phyloP scores from a whole-genome alignment of 2,888 invertebrate species.

The Orthonevra nobilis region DNA sequence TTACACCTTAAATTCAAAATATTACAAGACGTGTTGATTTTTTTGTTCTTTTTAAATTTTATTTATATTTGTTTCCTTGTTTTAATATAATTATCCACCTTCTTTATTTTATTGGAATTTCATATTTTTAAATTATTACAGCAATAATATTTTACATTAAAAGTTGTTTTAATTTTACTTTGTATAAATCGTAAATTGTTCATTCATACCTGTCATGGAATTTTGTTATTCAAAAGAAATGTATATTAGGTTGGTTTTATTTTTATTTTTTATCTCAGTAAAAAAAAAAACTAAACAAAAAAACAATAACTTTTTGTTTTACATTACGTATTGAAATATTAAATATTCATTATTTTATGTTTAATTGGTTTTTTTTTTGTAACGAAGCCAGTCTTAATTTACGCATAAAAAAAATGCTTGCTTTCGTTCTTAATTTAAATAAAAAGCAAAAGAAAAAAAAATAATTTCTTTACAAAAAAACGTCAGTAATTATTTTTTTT shows the following conservation, averaged over 20 bases:
- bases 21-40: no score
- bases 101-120: constrained; percentile 56
- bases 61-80: constrained; percentile 35
- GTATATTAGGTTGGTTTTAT: constrained; percentile 25
- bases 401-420: constrained; percentile 48
- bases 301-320: constrained; percentile 15
- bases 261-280: constrained; percentile 17
- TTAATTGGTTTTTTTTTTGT: constrained; percentile 18
- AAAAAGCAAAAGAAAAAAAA: no score
- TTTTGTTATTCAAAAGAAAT: constrained; percentile 38
- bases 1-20: no score
- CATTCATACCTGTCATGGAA: constrained; percentile 31
- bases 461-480: constrained; percentile 35
- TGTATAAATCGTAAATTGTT: constrained; percentile 56
- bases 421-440: constrained; percentile 64
- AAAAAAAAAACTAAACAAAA: constrained; percentile 7
- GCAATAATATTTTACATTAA: constrained; percentile 66
- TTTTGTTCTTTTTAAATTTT: constrained; percentile 38
- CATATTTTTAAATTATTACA: constrained; percentile 49
- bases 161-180: constrained; percentile 38
- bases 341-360: constrained; percentile 43
- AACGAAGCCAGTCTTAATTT: constrained; percentile 68
- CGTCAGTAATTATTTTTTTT: constrained; percentile 27
- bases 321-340: constrained; percentile 54
- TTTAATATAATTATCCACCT: constrained; percentile 61